phyloP scores from a whole-genome alignment of 2,113 vertebrate species.

The Strix uralensis region DNA sequence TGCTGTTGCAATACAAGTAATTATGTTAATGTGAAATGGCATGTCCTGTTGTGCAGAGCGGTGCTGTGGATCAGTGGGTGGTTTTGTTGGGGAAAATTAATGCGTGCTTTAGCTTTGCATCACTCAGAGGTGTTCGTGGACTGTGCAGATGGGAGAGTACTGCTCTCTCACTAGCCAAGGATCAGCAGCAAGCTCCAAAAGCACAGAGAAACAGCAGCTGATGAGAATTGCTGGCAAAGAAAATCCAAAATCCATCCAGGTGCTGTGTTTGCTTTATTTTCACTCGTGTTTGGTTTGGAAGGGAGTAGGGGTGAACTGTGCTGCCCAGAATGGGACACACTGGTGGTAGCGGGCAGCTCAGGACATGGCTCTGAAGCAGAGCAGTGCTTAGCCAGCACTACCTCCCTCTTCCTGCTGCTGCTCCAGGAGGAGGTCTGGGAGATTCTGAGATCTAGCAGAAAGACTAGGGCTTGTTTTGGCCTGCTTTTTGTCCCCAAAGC shows the following conservation, averaged over 20 bases:
- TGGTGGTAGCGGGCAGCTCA: not conserved
- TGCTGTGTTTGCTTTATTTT: not conserved
- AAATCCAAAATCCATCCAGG: not conserved
- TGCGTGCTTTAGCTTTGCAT: not conserved
- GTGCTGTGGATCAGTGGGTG: not conserved
- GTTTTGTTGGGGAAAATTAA: not conserved
- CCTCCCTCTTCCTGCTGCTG: not conserved
- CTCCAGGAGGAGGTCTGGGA: not conserved
- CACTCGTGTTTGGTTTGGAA: not conserved
- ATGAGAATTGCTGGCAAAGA: not conserved
- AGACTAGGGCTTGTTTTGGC: no score
- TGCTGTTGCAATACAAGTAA: not conserved
- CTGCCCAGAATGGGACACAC: rapidly evolving
- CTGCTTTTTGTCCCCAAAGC: not conserved
- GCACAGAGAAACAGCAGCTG: not conserved
- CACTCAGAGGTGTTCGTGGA: not conserved
- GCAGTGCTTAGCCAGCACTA: rapidly evolving
- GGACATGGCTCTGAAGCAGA: not conserved
- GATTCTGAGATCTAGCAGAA: not conserved
- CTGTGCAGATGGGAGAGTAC: not conserved
- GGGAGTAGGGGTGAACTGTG: rapidly evolving
- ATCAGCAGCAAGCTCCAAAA: not conserved
- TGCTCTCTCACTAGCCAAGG: not conserved
- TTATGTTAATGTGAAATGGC: not conserved
- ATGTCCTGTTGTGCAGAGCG: not conserved